These are phyloP conservation scores for Plecotus auritus DNA, from an alignment of 2,113 vertebrate genomes.

Conservation along the genomic window DNA sequence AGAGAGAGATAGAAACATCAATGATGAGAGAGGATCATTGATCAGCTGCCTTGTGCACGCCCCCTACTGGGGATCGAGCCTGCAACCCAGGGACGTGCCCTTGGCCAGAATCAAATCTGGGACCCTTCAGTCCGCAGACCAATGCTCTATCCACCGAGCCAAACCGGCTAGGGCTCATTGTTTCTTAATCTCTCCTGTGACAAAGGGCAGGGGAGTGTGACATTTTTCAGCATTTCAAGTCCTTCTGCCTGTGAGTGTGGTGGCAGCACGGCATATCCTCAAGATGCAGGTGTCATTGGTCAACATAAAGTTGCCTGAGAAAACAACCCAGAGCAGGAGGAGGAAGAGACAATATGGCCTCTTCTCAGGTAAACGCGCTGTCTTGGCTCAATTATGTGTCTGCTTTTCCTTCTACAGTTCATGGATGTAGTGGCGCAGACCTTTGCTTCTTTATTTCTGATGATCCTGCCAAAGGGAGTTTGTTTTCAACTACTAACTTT, in stretches of 20 bases:
- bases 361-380: not conserved
- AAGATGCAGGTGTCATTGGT: not conserved
- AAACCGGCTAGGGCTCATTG: too few species aligned
- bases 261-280: not conserved
- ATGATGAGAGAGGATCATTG: too few species aligned
- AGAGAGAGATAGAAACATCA: too few species aligned
- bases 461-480: rapidly evolving
- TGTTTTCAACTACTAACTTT: not conserved
- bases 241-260: not conserved
- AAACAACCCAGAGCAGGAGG: not conserved
- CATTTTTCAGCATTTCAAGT: not conserved
- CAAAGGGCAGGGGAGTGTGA: not conserved
- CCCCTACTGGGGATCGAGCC: too few species aligned
- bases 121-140: too few species aligned
- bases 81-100: too few species aligned
- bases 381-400: not conserved
- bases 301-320: not conserved
- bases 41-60: too few species aligned
- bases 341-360: not conserved
- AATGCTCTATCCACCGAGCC: too few species aligned
- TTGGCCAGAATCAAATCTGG: too few species aligned
- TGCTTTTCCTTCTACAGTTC: not conserved
- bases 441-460: not conserved
- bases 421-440: not conserved
- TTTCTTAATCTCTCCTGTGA: not conserved